Conservation (phyloP, 2,888 invertebrate species). For the Scelioninae gen. 1 region DNA sequence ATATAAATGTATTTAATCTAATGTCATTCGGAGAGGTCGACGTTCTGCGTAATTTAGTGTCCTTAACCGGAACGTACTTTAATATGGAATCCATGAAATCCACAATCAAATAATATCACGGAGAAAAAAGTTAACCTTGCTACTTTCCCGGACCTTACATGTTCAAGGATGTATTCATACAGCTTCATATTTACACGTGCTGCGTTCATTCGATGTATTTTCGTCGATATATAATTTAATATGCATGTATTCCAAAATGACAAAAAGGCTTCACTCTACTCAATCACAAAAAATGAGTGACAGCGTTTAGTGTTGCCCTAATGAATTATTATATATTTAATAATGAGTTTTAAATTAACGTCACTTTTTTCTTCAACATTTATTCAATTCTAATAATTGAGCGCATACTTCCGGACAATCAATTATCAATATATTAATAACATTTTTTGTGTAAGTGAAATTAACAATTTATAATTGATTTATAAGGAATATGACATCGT, state of each 20-base stretch:
- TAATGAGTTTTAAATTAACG: constrained; percentile 9
- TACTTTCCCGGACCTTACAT: constrained; percentile 64
- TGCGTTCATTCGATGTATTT: constrained; percentile 56
- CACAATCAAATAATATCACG: constrained; percentile 48
- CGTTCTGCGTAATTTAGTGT: constrained; percentile 44
- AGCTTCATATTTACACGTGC: constrained; percentile 63
- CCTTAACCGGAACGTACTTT: constrained; percentile 37
- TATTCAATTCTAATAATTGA: not conserved
- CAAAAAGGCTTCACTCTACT: constrained; percentile 20
- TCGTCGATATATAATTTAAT: constrained; percentile 34
- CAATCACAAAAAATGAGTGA: not conserved
- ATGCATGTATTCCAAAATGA: constrained; percentile 38
- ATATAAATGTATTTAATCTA: constrained; percentile 31
- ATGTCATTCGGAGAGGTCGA: constrained; percentile 43
- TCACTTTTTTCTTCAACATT: not conserved
- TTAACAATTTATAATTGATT: too few species aligned
- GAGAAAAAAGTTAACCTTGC: constrained; percentile 58
- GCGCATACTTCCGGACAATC: not conserved
- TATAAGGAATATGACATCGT: too few species aligned
- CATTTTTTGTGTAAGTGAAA: not conserved
- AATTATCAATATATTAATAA: not conserved
- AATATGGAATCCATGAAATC: constrained; percentile 44
- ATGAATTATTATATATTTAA: too few species aligned
- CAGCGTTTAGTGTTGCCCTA: not conserved
- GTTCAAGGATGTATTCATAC: constrained; percentile 58